phyloP scores from a whole-genome alignment of 2,888 invertebrate genomes.

The Apantesis nais region DNA sequence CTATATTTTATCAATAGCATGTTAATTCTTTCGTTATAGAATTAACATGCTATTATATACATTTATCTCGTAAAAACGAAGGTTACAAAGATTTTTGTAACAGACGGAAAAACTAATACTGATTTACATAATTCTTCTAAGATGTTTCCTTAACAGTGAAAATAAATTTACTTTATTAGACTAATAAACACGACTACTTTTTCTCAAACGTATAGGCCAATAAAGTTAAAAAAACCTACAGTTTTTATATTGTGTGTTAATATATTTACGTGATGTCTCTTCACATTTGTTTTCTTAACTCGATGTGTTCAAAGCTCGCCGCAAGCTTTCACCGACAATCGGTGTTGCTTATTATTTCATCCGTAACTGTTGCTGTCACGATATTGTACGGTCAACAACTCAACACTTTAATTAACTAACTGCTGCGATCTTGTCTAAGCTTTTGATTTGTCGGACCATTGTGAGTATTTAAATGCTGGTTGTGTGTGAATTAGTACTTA shows the following conservation, averaged over 20 bases:
- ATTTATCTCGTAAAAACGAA: no score
- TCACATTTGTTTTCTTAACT: conserved; percentile 31
- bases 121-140: no score
- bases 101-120: no score
- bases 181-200: no score
- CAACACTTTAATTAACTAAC: conserved; percentile 51
- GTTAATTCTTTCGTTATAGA: no score
- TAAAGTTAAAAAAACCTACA: neutral
- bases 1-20: no score
- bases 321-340: conserved; percentile 57
- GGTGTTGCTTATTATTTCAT: conserved; percentile 55
- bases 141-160: no score
- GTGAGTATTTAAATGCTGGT: neutral
- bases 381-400: conserved; percentile 46
- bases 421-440: conserved; percentile 17
- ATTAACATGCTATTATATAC: no score
- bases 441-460: conserved; percentile 9
- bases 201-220: neutral
- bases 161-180: no score
- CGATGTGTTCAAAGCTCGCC: conserved; percentile 56
- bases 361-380: conserved; percentile 49
- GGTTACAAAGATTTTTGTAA: no score
- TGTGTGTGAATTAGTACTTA: neutral
- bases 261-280: conserved; percentile 8
- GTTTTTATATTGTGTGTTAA: no score